Conservation (phyloP, 1,140 invertebrate genomes). For the Drosophila equinoxialis region DNA sequence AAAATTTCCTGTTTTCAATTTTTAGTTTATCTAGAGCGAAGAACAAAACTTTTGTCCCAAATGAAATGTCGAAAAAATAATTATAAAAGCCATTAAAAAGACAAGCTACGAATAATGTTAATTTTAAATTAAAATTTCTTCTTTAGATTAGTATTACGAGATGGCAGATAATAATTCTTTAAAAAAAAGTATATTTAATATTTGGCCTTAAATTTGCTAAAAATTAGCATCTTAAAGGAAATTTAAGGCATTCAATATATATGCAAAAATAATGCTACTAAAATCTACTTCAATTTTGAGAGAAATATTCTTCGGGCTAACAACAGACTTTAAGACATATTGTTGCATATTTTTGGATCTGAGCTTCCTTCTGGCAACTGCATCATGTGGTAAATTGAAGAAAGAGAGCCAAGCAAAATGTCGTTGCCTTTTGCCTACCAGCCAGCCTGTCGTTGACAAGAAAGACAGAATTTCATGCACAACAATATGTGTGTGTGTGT, state of each 20-base stretch:
- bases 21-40: background rate
- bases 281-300: constrained; percentile 45
- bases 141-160: no score
- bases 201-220: background rate
- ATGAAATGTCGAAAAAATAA: background rate
- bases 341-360: constrained; percentile 39
- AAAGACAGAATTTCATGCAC: constrained; percentile 39
- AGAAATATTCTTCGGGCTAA: constrained; percentile 34
- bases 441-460: constrained; percentile 52
- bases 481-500: background rate
- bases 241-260: background rate
- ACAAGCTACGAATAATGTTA: background rate
- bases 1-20: background rate
- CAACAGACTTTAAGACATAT: constrained; percentile 63
- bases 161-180: no score
- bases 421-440: constrained; percentile 29
- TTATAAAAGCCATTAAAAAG: background rate
- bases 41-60: background rate
- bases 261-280: background rate
- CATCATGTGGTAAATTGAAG: constrained; percentile 63
- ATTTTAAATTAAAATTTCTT: no score
- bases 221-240: background rate
- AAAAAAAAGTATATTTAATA: background rate
- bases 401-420: constrained; percentile 49
- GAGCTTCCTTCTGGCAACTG: constrained; percentile 43